phyloP scores from a whole-genome alignment of 2,113 vertebrate genomes.

The Eulemur rufifrons region DNA sequence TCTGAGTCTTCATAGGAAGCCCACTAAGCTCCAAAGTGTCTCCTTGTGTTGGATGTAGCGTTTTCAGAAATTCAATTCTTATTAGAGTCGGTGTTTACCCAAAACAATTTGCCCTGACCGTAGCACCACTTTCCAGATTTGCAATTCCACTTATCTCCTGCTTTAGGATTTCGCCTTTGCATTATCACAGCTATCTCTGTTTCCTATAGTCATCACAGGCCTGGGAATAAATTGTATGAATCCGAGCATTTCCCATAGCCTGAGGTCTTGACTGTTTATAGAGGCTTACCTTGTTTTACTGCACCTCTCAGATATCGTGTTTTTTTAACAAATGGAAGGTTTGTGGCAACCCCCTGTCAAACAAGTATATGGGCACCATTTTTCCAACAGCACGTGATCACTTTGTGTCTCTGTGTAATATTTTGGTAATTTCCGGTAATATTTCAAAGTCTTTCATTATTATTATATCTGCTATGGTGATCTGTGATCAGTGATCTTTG shows the following conservation, averaged over 20 bases:
- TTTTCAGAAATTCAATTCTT: constrained; percentile 8
- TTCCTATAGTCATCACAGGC: background rate
- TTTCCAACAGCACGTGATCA: background rate
- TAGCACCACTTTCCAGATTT: background rate
- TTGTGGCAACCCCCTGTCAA: background rate
- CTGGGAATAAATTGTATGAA: background rate
- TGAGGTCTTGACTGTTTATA: background rate
- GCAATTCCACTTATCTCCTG: background rate
- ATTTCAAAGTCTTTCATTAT: background rate
- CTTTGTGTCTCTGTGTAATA: background rate
- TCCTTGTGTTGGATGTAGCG: background rate
- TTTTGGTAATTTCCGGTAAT: background rate
- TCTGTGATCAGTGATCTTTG: background rate
- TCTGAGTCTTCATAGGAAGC: background rate
- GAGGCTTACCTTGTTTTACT: background rate
- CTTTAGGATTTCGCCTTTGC: background rate
- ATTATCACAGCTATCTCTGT: background rate
- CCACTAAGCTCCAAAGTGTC: background rate
- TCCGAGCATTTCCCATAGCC: background rate
- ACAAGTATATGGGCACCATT: background rate
- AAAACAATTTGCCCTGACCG: background rate
- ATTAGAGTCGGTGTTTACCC: background rate
- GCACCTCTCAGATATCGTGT: background rate
- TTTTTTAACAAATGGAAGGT: background rate
- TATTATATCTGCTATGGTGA: background rate